Base-by-base conservation (phyloP, 2,797 vertebrate species). In the Lutra lutra region DNA sequence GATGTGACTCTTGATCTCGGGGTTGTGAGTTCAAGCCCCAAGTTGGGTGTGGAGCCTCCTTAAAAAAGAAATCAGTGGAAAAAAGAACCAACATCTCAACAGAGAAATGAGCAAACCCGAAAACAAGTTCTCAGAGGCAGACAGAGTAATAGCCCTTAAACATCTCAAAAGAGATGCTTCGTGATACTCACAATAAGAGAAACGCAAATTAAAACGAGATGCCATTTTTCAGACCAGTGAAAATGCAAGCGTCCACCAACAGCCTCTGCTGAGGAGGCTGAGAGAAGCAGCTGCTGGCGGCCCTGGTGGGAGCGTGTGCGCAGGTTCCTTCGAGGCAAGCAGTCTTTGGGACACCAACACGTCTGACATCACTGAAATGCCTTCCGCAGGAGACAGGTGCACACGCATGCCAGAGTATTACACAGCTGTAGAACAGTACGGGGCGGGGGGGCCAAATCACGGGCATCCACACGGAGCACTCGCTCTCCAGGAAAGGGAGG, bases 381-480 rank as follows among this genome's bases (percentile, higher is more conserved):
- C 10, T 79, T 48, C 72, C 23, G 7, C 0, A 27, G 83, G 23
- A 83, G 40, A 43, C 73, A 38, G 20, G n/a, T 78, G 80, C 40
- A 20, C 15, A 32, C 29, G 12, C 8, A 58, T 54, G 17, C 51
- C 43, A 60, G 18, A 72, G 27, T 80, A n/a, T 6, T 4, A 78
- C 0, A 1, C 35, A 77, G 38, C 70, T 38, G 23, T 4, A 46
- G 35, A 64, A 64, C 79, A 8, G 29, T 51, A 23, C 8, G 0
- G 56, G 56, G 56, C 0, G 8, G 56, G 23, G 23, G 56, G 40
- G 23, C 32, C 25, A 21, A 32, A 32, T 18, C 40, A n/a, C 43
- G 29, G 3, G 72, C 27, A 27, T 1, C 3, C 14, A 54, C 0
- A n/a, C 0, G 3, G 14, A 54, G 38, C 15, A 0, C 77, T n/a